Conservation (phyloP, 2,888 invertebrate species). For the Dilophus febrilis region DNA sequence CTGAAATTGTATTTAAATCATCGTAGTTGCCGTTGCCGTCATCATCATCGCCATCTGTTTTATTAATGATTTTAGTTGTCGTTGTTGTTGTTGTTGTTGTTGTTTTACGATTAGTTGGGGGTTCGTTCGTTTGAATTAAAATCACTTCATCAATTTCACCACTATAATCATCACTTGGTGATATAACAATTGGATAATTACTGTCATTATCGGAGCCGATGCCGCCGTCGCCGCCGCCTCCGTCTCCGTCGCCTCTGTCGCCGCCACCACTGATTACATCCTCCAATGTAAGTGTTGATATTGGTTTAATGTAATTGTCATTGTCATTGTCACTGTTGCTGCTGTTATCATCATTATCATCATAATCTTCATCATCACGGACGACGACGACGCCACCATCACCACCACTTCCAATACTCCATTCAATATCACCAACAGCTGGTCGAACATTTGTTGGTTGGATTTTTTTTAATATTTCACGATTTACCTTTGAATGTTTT, state of each 20-base stretch:
- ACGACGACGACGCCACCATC: conserved; percentile 6
- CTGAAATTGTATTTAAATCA: not conserved
- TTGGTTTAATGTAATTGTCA: not conserved
- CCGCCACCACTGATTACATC: not conserved
- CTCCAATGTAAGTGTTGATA: conserved; percentile 1
- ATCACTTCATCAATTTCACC: conserved; percentile 5
- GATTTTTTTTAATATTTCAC: conserved; percentile 7
- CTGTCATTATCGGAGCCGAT: not conserved
- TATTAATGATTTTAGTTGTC: not conserved
- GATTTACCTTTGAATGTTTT: conserved; percentile 29
- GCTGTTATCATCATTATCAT: not conserved
- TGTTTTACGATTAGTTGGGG: not conserved
- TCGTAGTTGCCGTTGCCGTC: conserved; percentile 1
- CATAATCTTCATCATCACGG: conserved; percentile 9
- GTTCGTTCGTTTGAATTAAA: conserved; percentile 1
- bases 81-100: not conserved
- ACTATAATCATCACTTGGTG: conserved; percentile 5
- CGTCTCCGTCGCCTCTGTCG: not conserved
- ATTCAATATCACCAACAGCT: conserved; percentile 25
- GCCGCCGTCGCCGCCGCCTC: not conserved
- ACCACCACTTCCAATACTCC: conserved; percentile 16
- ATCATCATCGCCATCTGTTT: not conserved
- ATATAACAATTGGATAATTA: conserved; percentile 2
- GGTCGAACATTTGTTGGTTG: conserved; percentile 8
- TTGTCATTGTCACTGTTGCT: too few relatives aligned